These are phyloP conservation scores for Microcebus murinus DNA, from an alignment of 2,113 vertebrate genomes.

Conservation along the genomic window DNA sequence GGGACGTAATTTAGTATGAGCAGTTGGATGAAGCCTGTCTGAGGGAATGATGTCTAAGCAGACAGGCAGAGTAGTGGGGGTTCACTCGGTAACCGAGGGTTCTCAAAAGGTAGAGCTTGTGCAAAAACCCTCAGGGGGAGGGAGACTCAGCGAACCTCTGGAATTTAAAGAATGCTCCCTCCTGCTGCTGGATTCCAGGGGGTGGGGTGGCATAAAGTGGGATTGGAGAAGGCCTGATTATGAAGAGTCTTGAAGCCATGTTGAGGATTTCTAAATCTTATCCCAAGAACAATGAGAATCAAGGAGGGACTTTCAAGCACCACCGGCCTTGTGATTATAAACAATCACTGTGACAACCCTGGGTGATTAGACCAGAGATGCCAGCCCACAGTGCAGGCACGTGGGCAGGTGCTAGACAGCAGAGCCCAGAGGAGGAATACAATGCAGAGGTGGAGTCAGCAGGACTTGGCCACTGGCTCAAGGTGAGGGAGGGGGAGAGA, in stretches of 20 bases:
- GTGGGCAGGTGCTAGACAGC: accelerated
- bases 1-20: background rate
- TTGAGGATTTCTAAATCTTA: background rate
- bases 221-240: background rate
- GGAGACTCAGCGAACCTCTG: background rate
- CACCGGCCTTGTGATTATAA: background rate
- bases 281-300: background rate
- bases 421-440: background rate
- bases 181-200: background rate
- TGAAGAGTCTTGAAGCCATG: accelerated
- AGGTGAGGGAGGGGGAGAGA: background rate
- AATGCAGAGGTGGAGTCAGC: background rate
- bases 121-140: too few species aligned
- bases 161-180: background rate
- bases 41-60: background rate
- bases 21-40: background rate
- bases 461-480: background rate
- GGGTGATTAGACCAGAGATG: background rate
- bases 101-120: background rate
- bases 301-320: background rate
- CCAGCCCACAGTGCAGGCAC: too few species aligned
- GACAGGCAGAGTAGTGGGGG: background rate
- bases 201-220: accelerated
- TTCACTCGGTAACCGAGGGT: background rate
- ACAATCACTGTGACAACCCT: background rate